phyloP scores from a whole-genome alignment of 2,888 invertebrate genomes.

The Phrixothrix hirtus region DNA sequence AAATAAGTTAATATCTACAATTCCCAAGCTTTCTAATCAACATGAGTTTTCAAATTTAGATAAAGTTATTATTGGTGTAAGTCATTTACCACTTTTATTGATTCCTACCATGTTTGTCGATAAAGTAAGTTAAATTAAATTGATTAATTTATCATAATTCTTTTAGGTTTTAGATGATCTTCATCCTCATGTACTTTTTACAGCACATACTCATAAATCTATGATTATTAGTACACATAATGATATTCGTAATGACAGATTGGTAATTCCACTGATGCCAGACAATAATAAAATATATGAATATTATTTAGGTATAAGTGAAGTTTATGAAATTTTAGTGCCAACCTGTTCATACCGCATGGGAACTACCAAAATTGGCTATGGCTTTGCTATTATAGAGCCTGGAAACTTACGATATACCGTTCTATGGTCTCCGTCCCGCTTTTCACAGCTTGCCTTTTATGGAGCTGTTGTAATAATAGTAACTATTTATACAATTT shows the following conservation, averaged over 20 bases:
- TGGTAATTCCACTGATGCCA: slow-evolving; percentile 46
- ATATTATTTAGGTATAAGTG: slow-evolving; percentile 55
- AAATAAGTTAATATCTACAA: slow-evolving; percentile 68
- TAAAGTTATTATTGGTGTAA: slow-evolving; percentile 67
- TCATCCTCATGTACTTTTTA: slow-evolving; percentile 70
- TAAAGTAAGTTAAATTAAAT: slow-evolving; percentile 49
- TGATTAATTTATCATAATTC: neutral
- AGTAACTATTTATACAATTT: neutral
- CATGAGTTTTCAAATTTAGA: slow-evolving; percentile 52
- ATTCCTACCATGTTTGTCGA: slow-evolving; percentile 60
- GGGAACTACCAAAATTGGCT: slow-evolving; percentile 87
- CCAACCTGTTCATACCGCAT: slow-evolving; percentile 97
- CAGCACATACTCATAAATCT: slow-evolving; percentile 72
- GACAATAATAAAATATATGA: slow-evolving; percentile 54
- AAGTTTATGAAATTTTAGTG: slow-evolving; percentile 76
- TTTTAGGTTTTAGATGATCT: slow-evolving; percentile 64
- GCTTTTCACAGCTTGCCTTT: slow-evolving; percentile 66
- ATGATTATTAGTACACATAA: slow-evolving; percentile 60
- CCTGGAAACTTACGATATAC: slow-evolving; percentile 66
- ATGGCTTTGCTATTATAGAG: slow-evolving; percentile 78
- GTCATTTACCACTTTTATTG: slow-evolving; percentile 72
- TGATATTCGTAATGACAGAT: slow-evolving; percentile 44
- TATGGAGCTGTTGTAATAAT: slow-evolving; percentile 50
- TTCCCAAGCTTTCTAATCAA: slow-evolving; percentile 60
- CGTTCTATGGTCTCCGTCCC: slow-evolving; percentile 77